phyloP scores from a whole-genome alignment of 2,113 vertebrate genomes.

The Pluvianellus socialis region DNA sequence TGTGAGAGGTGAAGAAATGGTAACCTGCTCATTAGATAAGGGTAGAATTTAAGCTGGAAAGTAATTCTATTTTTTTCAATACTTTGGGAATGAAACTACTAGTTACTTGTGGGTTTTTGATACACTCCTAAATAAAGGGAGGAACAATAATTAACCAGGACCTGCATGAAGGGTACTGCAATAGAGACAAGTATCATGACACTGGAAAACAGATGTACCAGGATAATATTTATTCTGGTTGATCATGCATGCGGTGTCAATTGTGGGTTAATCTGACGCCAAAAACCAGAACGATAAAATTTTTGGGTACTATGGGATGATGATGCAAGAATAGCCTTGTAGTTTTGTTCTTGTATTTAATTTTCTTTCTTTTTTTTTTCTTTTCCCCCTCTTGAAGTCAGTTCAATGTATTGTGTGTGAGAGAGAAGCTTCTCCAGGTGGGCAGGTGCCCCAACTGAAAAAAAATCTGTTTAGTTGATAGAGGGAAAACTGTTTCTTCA shows the following conservation, averaged over 20 bases:
- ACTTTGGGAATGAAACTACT: not conserved
- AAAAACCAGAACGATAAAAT: not conserved
- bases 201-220: not conserved
- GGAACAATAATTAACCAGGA: not conserved
- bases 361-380: not conserved
- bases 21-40: not conserved
- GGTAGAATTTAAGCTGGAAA: not conserved
- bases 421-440: not conserved
- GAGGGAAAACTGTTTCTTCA: not conserved
- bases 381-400: not conserved
- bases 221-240: not conserved
- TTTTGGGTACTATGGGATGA: not conserved
- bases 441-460: not conserved
- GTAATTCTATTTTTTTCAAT: not conserved
- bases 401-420: not conserved
- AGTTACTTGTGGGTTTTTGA: not conserved
- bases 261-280: not conserved
- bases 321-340: not conserved
- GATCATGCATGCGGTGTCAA: rapidly evolving
- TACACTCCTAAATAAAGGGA: not conserved
- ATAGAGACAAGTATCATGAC: not conserved
- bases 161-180: not conserved
- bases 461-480: not conserved
- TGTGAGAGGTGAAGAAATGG: not conserved
- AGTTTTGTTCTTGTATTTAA: not conserved